These are phyloP conservation scores for Acrobasis consociella DNA, from an alignment of 2,888 invertebrate genomes.

Conservation along the genomic window DNA sequence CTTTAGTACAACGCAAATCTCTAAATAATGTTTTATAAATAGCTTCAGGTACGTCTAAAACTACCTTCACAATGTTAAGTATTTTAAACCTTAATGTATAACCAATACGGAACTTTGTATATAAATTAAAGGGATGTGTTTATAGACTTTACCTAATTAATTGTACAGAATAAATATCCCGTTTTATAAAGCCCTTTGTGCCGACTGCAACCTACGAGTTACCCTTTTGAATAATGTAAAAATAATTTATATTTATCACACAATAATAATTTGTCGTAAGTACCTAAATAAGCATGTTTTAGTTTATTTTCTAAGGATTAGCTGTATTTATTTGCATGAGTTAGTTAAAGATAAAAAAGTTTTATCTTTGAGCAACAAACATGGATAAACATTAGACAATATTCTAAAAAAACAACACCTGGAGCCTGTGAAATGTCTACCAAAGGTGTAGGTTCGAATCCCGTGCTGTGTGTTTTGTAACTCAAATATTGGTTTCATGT, in stretches of 20 bases:
- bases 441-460: constrained; percentile 13
- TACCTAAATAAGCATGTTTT: background rate
- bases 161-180: constrained; percentile 8
- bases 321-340: constrained; percentile 1
- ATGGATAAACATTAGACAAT: background rate
- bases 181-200: constrained; percentile 16
- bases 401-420: constrained; percentile 9
- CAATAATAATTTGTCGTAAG: constrained; percentile 36
- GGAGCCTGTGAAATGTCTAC: constrained; percentile 2
- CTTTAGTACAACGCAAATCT: constrained; percentile 3
- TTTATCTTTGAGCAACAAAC: background rate
- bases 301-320: background rate
- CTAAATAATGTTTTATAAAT: background rate
- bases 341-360: background rate
- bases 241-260: constrained; percentile 59
- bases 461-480: constrained; percentile 15
- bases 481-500: constrained; percentile 19
- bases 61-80: background rate
- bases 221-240: constrained; percentile 45
- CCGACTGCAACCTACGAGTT: constrained; percentile 27
- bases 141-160: background rate
- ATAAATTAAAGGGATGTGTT: background rate
- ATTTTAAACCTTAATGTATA: background rate
- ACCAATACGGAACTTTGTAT: background rate
- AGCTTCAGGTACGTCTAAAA: background rate